Evolutionary conservation across 2,888 invertebrate species (phyloP).

Genomic region (Sinotaia quadrata): DNA sequence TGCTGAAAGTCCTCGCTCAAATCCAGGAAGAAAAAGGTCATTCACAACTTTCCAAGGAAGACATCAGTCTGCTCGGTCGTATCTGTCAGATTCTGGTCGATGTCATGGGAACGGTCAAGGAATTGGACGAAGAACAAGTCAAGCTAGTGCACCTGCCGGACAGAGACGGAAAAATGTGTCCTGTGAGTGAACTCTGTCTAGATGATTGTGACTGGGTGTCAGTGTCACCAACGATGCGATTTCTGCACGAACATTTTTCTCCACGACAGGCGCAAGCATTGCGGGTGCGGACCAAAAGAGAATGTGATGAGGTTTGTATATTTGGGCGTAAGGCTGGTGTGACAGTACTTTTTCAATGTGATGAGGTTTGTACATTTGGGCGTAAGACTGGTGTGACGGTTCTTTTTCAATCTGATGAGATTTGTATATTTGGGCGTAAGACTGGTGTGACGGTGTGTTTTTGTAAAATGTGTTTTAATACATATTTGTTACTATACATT

Average conservation of each 20-base stretch:
- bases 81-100: conserved; percentile 4
- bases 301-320: conserved; percentile 15
- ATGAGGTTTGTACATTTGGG: no score
- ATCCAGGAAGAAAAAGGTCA: neutral
- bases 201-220: conserved; percentile 47
- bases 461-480: no score
- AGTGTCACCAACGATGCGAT: conserved; percentile 37
- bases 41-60: neutral
- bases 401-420: no score
- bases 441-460: no score
- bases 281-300: conserved; percentile 35
- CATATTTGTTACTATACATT: no score
- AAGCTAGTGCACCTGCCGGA: conserved; percentile 32
- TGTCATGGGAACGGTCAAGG: neutral
- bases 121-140: neutral
- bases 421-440: no score
- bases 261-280: conserved; percentile 47
- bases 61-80: neutral
- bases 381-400: no score
- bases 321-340: no score
- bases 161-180: conserved; percentile 6
- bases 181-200: conserved; percentile 44
- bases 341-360: no score
- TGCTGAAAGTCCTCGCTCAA: neutral
- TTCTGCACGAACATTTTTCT: conserved; percentile 42